These are phyloP conservation scores for Dallia pectoralis DNA, from an alignment of 2,797 vertebrate species.

Conservation along the genomic window DNA sequence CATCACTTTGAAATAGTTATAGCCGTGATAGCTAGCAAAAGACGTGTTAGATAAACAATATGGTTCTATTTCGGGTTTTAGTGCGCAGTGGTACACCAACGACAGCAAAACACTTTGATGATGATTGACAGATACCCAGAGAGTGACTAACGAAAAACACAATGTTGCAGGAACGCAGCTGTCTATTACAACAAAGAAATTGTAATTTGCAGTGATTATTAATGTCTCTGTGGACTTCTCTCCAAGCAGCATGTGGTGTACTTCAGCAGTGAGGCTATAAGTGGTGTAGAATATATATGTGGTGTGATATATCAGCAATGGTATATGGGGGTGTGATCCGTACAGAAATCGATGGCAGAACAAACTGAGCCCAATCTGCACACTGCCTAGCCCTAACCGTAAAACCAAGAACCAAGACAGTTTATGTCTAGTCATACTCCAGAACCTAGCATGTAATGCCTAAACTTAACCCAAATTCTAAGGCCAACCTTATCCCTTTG, in stretches of 20 bases:
- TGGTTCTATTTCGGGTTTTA: conserved; percentile 35
- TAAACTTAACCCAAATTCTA: too few relatives aligned
- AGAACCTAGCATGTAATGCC: too few relatives aligned
- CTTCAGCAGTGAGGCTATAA: neutral
- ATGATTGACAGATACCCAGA: conserved; percentile 54
- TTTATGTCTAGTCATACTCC: too few relatives aligned
- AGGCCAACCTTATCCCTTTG: too few relatives aligned
- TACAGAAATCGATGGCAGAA: too few relatives aligned
- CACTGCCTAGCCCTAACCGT: too few relatives aligned
- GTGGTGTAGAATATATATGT: too few relatives aligned
- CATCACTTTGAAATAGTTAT: neutral
- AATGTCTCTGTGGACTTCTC: neutral
- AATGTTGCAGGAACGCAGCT: conserved; percentile 49
- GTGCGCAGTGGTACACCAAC: conserved; percentile 9
- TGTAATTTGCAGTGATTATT: conserved; percentile 46
- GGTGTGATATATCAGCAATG: too few relatives aligned
- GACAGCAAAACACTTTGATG: conserved; percentile 29
- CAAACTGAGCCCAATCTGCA: too few relatives aligned
- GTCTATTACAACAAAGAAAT: conserved; percentile 58
- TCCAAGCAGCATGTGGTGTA: neutral
- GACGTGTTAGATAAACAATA: neutral
- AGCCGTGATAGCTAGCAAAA: neutral
- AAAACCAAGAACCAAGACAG: too few relatives aligned
- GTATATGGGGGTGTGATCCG: too few relatives aligned
- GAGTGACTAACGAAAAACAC: conserved; percentile 38